Evolutionary conservation across 37 sponge, comb jelly and placozoan genomes (phyloP).

Genomic region (Corticium candelabrum): DNA sequence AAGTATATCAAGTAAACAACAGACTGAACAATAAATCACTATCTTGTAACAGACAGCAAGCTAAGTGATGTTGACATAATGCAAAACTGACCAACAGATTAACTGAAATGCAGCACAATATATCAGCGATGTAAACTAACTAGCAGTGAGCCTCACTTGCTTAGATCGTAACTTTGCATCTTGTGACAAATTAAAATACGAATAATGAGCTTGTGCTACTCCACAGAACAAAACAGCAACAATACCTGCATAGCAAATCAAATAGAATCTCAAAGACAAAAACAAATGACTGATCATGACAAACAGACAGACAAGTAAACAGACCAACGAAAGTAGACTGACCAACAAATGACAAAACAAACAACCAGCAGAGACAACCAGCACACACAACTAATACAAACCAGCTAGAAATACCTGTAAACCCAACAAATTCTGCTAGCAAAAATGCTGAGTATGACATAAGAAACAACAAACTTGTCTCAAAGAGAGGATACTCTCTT

Average conservation of each 20-base stretch:
- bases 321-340: not conserved
- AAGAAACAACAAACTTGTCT: slow-evolving; percentile 77
- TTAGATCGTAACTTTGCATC: slow-evolving; percentile 70
- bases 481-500: slow-evolving; percentile 73
- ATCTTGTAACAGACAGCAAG: too few relatives aligned
- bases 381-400: too few relatives aligned
- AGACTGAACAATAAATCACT: too few relatives aligned
- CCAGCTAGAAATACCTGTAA: slow-evolving; percentile 61
- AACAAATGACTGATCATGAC: slow-evolving; percentile 20
- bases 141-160: too few relatives aligned
- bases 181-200: slow-evolving; percentile 77
- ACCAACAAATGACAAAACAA: not conserved
- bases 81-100: not conserved
- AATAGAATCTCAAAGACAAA: slow-evolving; percentile 21
- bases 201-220: slow-evolving; percentile 91
- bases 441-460: slow-evolving; percentile 83
- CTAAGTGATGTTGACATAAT: not conserved
- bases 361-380: too few relatives aligned
- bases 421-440: slow-evolving; percentile 64
- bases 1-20: too few relatives aligned
- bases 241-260: slow-evolving; percentile 60
- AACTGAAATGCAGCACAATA: too few relatives aligned
- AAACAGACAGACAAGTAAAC: slow-evolving; percentile 13
- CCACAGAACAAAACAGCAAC: slow-evolving; percentile 96
- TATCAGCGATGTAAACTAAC: not conserved